phyloP scores from a whole-genome alignment of 2,888 invertebrate species.

The Diadromus collaris region DNA sequence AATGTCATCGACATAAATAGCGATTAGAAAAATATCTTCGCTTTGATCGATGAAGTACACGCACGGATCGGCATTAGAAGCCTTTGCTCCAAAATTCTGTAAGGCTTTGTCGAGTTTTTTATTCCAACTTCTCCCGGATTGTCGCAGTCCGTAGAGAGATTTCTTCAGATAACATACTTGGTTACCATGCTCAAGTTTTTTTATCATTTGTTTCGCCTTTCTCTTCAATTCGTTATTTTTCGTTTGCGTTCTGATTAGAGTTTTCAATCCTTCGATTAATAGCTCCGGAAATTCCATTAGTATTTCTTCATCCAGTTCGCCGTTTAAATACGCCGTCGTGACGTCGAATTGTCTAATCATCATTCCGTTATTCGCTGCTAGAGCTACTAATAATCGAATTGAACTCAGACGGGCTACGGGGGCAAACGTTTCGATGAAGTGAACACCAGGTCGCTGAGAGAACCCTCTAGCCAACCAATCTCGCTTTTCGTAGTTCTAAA shows the following conservation, averaged over 20 bases:
- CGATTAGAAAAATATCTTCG: slow-evolving; percentile 55
- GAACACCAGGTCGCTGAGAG: slow-evolving; percentile 13
- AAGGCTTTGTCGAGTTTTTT: slow-evolving; percentile 34
- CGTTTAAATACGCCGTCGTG: slow-evolving; percentile 17
- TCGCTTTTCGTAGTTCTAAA: slow-evolving; percentile 18
- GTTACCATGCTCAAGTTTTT: slow-evolving; percentile 15
- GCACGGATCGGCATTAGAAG: slow-evolving; percentile 53
- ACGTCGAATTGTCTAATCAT: slow-evolving; percentile 30
- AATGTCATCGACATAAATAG: slow-evolving; percentile 68
- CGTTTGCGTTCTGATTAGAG: slow-evolving; percentile 8
- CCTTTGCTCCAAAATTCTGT: slow-evolving; percentile 25
- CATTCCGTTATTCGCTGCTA: not conserved
- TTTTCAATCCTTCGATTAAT: slow-evolving; percentile 2
- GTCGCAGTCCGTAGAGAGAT: slow-evolving; percentile 50
- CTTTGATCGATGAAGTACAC: slow-evolving; percentile 56
- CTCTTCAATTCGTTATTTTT: not conserved
- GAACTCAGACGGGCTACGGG: slow-evolving; percentile 11
- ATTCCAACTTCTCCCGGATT: slow-evolving; percentile 53
- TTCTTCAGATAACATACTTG: slow-evolving; percentile 53
- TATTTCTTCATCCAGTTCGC: slow-evolving; percentile 14
- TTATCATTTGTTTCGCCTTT: slow-evolving; percentile 3
- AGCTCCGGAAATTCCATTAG: slow-evolving; percentile 20
- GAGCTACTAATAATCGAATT: slow-evolving; percentile 1
- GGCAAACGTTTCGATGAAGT: slow-evolving; percentile 17
- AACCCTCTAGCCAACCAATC: slow-evolving; percentile 22